Conservation (phyloP, 1,140 invertebrate genomes). For the Apis florea region DNA sequence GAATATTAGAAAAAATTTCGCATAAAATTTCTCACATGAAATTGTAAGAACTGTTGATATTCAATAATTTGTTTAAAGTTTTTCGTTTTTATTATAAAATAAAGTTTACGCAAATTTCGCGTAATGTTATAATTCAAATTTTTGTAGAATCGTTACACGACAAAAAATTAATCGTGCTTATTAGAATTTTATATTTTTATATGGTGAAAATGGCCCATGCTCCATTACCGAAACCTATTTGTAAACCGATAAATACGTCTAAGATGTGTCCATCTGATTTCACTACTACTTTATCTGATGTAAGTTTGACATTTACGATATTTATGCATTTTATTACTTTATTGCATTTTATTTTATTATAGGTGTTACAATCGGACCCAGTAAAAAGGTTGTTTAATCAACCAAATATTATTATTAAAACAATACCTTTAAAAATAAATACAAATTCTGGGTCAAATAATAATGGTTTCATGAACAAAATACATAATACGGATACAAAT, state of each 20-base stretch:
- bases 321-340: neutral
- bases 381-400: constrained; percentile 74
- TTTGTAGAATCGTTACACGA: neutral
- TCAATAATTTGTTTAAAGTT: neutral
- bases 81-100: neutral
- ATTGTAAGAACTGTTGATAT: neutral
- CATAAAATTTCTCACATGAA: neutral
- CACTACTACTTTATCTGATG: constrained; percentile 49
- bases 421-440: constrained; percentile 54
- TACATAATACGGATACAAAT: constrained; percentile 43
- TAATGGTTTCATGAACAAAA: constrained; percentile 46
- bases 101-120: neutral
- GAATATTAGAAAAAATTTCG: neutral
- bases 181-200: constrained; percentile 44
- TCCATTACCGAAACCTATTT: constrained; percentile 60
- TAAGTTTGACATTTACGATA: constrained; percentile 40
- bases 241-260: constrained; percentile 35
- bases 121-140: neutral
- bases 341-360: constrained; percentile 23
- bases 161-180: neutral
- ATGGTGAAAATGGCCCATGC: constrained; percentile 65
- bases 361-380: constrained; percentile 72
- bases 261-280: constrained; percentile 44
- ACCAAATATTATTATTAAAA: constrained; percentile 75
- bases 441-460: constrained; percentile 24